These are phyloP conservation scores for Prinia subflava DNA, from an alignment of 2,113 vertebrate genomes.

Conservation along the genomic window DNA sequence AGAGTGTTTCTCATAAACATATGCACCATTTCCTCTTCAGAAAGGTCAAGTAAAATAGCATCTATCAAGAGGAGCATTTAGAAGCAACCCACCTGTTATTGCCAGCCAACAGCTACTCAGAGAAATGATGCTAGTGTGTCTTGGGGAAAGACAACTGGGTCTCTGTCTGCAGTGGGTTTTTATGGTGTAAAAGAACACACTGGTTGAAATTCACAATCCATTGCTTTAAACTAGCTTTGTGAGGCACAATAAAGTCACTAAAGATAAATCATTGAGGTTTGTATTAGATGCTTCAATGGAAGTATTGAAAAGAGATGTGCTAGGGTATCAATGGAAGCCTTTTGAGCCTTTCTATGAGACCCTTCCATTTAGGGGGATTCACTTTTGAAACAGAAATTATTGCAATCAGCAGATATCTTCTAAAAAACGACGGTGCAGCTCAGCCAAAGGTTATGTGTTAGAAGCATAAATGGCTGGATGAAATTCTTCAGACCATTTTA, in stretches of 20 bases:
- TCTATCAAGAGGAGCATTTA: constrained; percentile 60
- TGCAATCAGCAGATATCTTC: neutral
- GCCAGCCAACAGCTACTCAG: constrained; percentile 31
- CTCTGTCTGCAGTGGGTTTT: constrained; percentile 42
- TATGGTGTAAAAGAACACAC: neutral
- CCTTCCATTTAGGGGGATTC: neutral
- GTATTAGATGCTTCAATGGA: constrained; percentile 33
- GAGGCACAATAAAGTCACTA: constrained; percentile 32
- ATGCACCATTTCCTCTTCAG: constrained; percentile 53
- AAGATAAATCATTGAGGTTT: constrained; percentile 53
- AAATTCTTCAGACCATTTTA: neutral
- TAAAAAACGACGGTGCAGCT: neutral
- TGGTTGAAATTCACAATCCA: constrained; percentile 41
- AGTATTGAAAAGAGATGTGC: constrained; percentile 41
- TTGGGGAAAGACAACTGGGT: constrained; percentile 27
- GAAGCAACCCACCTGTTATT: constrained; percentile 53
- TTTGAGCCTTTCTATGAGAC: neutral
- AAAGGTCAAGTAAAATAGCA: constrained; percentile 67
- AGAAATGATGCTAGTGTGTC: constrained; percentile 32
- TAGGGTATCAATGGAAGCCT: constrained; percentile 2
- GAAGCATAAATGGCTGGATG: neutral
- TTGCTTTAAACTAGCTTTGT: constrained; percentile 48
- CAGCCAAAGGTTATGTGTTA: neutral
- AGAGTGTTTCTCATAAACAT: constrained; percentile 56
- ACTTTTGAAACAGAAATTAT: constrained; percentile 11